Base-by-base conservation (phyloP, 2,113 vertebrate genomes). In the Petrocephalus microphthalmus region DNA sequence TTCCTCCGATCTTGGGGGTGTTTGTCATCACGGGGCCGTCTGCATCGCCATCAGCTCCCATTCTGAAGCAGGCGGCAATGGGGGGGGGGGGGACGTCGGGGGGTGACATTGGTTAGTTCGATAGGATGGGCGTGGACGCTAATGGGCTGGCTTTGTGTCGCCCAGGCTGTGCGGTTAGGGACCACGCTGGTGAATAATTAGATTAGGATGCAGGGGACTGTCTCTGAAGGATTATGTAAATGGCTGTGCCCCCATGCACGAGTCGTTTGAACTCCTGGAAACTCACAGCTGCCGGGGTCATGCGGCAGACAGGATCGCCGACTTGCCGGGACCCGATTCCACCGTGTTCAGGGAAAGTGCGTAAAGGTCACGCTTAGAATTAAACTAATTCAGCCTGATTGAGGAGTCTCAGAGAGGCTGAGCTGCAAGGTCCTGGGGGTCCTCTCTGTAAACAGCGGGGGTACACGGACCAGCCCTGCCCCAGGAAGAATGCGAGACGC, bases 171-270 rank as follows among this genome's bases (percentile, higher is more conserved):
- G 91, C 94, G 94, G 94, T 95, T 95, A 95, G 94, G 94, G 94
- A 94, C 94, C 93, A 94, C 94, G 95, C 94, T 94, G 94, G 94
- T 96, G 95, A 95, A 96, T 96, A 96, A 95, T 95, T 96, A 95
- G 95, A 96, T 96, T 95, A 94, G 95, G 93, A 94, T 96, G 95
- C 94, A 93, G 94, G 95, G 95, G 95, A 95, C 95, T 95, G 95
- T 96, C 95, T 95, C 94, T 95, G 94, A 95, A 95, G 95, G 95
- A 96, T 96, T 96, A 96, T 96, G 95, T 95, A 95, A 96, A 96
- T 96, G 91, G 90, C 54, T 81, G 90, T 96, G 95, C 94, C 95
- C 95, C 95, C 94, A 91, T 92, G 95, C 94, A 93, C 93, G 93
- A 96, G 95, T 95, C 95, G 95, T 96, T 96, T 96, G 95, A 96